Base-by-base conservation (phyloP, 2,888 invertebrate species). In the Plemyria rubiginata region DNA sequence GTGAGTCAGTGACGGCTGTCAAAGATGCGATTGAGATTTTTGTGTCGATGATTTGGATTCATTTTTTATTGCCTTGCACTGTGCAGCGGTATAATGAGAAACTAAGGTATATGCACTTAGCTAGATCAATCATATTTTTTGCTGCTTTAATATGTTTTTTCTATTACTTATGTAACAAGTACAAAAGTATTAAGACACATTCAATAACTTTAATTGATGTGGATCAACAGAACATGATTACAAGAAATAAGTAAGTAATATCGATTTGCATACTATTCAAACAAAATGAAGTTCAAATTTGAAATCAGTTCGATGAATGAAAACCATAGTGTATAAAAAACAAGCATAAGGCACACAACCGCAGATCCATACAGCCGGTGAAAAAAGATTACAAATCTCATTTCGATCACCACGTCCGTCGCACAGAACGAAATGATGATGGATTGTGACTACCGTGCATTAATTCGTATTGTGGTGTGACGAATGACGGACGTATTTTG, bases 391-490 rank as follows among this genome's bases (percentile, higher is more conserved):
- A 68, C 65, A 64, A 70, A 70, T 67, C 65, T 64, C 65, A 67
- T 62, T 65, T 61, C 54, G 66, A 68, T 58, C 50, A 36, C 13
- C 28, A 36, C 54, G 29, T 48, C 45, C 28, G 46, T 61, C 59
- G 48, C 45, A 65, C 61, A 61, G 65, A 70, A 68, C 65, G 58
- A 70, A 70, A 70, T 66, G 61, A 70, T 71, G 72, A 72, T 71
- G 62, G 70, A 72, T 72, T 67, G 28, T 46, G 55, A 55, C 67
- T 63, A 67, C 70, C 60, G 66, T 51, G 57, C 58, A 57, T 66
- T 71, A 66, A 68, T 70, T 70, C 64, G 45, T 62, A 60, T 59
- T 58, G 67, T 59, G 52, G 46, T 70, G 68, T 70, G 70, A 70
- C 70, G 65, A 70, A 70, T 70, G 57, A 54, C 58, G 52, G 29